Evolutionary conservation across 2,888 invertebrate species (phyloP).

Genomic region (Morpho helenor): DNA sequence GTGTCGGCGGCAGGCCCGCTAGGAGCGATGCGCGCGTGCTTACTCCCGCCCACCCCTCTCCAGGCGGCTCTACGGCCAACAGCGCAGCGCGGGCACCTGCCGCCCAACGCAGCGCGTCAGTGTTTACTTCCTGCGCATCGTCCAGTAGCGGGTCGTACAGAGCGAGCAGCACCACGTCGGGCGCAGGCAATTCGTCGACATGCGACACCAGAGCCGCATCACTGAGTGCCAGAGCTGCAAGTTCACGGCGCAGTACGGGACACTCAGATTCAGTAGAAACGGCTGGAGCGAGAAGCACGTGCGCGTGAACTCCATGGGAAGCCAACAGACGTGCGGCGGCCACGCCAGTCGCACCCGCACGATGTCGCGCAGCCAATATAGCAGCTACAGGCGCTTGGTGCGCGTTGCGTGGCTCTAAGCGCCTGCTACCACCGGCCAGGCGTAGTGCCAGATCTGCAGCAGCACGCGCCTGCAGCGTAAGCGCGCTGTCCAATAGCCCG

Average conservation of each 20-base stretch:
- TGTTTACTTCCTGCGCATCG: slow-evolving; percentile 24
- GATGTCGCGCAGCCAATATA: slow-evolving; percentile 85
- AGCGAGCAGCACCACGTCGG: slow-evolving; percentile 53
- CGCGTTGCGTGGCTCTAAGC: slow-evolving; percentile 90
- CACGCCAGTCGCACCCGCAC: slow-evolving; percentile 54
- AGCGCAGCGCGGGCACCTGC: slow-evolving; percentile 66
- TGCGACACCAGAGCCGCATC: slow-evolving; percentile 23
- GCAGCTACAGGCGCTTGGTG: slow-evolving; percentile 93
- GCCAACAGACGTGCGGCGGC: slow-evolving; percentile 85
- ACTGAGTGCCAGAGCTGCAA: slow-evolving; percentile 78
- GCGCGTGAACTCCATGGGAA: slow-evolving; percentile 85
- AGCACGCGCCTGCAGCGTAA: slow-evolving; percentile 90
- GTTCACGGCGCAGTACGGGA: slow-evolving; percentile 76
- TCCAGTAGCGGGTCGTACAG: slow-evolving; percentile 42
- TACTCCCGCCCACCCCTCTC: slow-evolving; percentile 23
- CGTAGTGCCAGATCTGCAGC: slow-evolving; percentile 88
- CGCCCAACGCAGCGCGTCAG: slow-evolving; percentile 81
- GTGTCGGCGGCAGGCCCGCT: slow-evolving; percentile 40
- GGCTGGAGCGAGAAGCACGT: slow-evolving; percentile 19
- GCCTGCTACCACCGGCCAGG: slow-evolving; percentile 89
- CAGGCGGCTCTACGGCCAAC: slow-evolving; percentile 29
- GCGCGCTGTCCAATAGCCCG: slow-evolving; percentile 78
- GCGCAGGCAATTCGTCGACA: slow-evolving; percentile 32
- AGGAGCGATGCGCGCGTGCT: slow-evolving; percentile 38
- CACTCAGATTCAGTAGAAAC: slow-evolving; percentile 19